Evolutionary conservation across 2,113 vertebrate genomes (phyloP), one percentile per base, ranked within the genome.

Genomic region (Sinocyclocheilus rhinocerous): DNA sequence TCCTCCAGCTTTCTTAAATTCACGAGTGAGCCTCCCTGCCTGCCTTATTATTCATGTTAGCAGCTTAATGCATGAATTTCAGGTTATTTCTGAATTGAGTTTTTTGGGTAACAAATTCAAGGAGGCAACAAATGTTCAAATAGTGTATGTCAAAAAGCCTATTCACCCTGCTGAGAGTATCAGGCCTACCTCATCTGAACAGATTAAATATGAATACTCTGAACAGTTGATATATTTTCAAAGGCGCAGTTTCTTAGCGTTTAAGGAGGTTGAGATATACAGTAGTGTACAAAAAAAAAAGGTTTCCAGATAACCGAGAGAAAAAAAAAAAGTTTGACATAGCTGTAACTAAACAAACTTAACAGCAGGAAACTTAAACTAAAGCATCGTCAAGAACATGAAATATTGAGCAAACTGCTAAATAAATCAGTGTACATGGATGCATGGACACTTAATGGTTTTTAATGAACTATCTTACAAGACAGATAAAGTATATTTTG

Each of bases 1-100:
- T 77, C 76, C 65, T 83, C 18, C 78, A 86, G 85, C 76, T 86
- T 82, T 80, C 45, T 82, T 65, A 88, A 83, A 84, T 63, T 84
- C 48, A 70, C 86, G 55, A 69, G 85, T 57, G 70, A 82, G 76
- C 57, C 72, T 79, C 63, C 29, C 81, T 72, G 45, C 10, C 45
- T 48, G 10, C 45, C 45, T 48, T 48, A 48, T 48, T 48, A 48
- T 86, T 75, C 36, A 79, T 84, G 75, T 24, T 82, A 78, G 63
- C 57, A 55, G 76, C 81, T 80, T 67, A 59, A 67, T 84, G 57
- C 83, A 63, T 83, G 65, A 86, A 88, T 86, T 86, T 69, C 26
- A 55, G 50, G 48, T 55, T 20, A 55, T 33, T 52, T 55, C 26
- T 55, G 2, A 33, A 12, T 26, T 18, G 16, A 20, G 16, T 78